Evolutionary conservation across 2,113 vertebrate species (phyloP).

Genomic region (Chascanopsetta lugubris): DNA sequence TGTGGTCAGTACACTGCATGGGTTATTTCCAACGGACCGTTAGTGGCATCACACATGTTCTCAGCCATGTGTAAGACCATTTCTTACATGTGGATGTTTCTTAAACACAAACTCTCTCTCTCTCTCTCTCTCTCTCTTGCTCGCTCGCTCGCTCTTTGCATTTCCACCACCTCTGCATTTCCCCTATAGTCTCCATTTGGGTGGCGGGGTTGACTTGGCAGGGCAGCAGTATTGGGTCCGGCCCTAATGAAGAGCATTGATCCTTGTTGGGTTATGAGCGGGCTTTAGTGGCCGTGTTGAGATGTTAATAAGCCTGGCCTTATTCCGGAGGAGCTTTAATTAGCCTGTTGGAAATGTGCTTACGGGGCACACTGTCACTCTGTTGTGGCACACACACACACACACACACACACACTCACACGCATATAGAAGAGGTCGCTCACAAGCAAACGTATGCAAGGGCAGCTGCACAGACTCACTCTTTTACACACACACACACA

Average conservation of each 20-base stretch:
- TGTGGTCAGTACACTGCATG: too few species aligned
- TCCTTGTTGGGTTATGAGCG: conserved; percentile 78
- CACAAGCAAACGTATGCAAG: conserved; percentile 32
- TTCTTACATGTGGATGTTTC: too few species aligned
- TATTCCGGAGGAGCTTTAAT: conserved; percentile 82
- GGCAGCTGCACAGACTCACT: conserved; percentile 35
- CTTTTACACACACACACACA: conserved; percentile 1
- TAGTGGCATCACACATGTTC: too few species aligned
- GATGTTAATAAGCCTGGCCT: conserved; percentile 80
- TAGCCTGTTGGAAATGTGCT: conserved; percentile 84
- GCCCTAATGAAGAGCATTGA: conserved; percentile 81
- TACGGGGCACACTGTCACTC: conserved; percentile 78
- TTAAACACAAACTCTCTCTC: conserved; percentile 23
- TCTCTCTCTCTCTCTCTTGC: neutral
- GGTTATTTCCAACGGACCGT: too few species aligned
- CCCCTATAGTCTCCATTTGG: conserved; percentile 45
- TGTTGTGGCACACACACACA: conserved; percentile 57
- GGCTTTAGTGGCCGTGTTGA: conserved; percentile 69
- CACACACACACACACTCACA: conserved; percentile 24
- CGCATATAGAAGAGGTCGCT: conserved; percentile 5
- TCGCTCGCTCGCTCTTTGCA: neutral
- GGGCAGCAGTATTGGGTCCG: conserved; percentile 57
- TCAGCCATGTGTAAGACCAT: conserved; percentile 14
- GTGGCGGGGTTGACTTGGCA: conserved; percentile 46
- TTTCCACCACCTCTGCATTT: conserved; percentile 54